Base-by-base conservation (phyloP, 2,888 invertebrate genomes). In the Isotomurus palustris region DNA sequence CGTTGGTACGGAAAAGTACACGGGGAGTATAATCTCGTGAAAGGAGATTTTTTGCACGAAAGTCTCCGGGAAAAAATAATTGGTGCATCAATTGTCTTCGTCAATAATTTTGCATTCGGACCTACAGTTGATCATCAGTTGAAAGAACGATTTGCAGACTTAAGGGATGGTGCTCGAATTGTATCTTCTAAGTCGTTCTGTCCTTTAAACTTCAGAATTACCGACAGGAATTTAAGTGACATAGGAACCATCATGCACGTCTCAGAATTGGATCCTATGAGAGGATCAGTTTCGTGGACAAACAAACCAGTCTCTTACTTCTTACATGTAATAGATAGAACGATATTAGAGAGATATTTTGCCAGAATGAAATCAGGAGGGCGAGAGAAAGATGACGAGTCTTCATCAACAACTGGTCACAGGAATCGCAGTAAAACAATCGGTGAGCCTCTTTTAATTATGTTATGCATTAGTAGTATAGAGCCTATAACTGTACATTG, bases 171-270 rank as follows among this genome's bases (percentile, higher is more conserved):
- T 59, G 95, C 96, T 41, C 84, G 91, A 72, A 96, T 99, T 70
- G 94, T 99, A 41, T 97, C 97, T 32, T 99, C 99, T 21, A 97
- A 95, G 78, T 93, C 95, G 70, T 99, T 97, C 78, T 97, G 96
- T 76, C 94, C 96, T n/a, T 81, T 96, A 55, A 97, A 96, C 79
- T 96, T 96, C 80, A 84, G 96, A 70, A 95, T 99, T 75, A 97
- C 95, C 28, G 96, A 97, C 77, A 82, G 99, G 75, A 97, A 96
- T 78, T 82, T 99, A 62, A 92, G 90, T 78, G 86, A 99, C 79
- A 95, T 99, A 75, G 96, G 96, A 68, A 93, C 96, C 64, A 97
- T 99, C 73, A 94, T 99, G 91, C 93, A 95, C 77, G 94, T 99
- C 40, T 88, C 88, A 67, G 95, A 96, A 79, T 88, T 99, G 85